Evolutionary conservation across 1,140 invertebrate species (phyloP), one percentile per base, ranked within the genome.

Genomic region (Aethina tumida): DNA sequence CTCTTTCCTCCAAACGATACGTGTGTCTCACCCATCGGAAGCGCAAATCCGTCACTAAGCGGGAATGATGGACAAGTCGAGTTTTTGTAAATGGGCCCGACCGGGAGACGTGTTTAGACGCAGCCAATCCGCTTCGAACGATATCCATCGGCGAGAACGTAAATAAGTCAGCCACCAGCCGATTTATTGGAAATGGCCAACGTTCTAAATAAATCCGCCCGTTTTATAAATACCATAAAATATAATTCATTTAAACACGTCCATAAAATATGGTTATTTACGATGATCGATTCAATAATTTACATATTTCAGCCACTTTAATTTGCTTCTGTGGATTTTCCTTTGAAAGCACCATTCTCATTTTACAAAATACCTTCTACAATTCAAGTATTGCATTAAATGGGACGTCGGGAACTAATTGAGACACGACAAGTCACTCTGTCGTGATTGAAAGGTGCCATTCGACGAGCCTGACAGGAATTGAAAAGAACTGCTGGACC

Each of bases 11-110:
- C 29, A 31, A 31, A 31, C 29, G n/a, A 9, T 31, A 17, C n/a
- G 16, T 19, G 21, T 26, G 10, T 9, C 15, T 16, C 39, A 39
- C 24, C 26, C 13, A 15, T 4, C n/a, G 29, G 7, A 10, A 26
- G 24, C 13, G 14, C 53, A 48, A 55, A 55, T 55, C 49, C 43
- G 43, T 55, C 53, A 41, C 35, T 49, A 31, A 20, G 29, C 10
- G n/a, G 10, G 8, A 34, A 41, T 55, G 53, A 55, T 55, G 50
- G 53, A 55, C 53, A 53, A 51, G 35, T 49, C 31, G 48, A 50
- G 36, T 46, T 49, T 47, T 53, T 48, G 47, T 47, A 53, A 53
- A 55, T 53, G 51, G 51, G 39, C 53, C 37, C 35, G 34, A 34
- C 28, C 33, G 37, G 43, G 34, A 37, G 34, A 35, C 19, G 26